These are phyloP conservation scores for Hormaphis cornu DNA, from an alignment of 1,140 invertebrate genomes.

Conservation along the genomic window DNA sequence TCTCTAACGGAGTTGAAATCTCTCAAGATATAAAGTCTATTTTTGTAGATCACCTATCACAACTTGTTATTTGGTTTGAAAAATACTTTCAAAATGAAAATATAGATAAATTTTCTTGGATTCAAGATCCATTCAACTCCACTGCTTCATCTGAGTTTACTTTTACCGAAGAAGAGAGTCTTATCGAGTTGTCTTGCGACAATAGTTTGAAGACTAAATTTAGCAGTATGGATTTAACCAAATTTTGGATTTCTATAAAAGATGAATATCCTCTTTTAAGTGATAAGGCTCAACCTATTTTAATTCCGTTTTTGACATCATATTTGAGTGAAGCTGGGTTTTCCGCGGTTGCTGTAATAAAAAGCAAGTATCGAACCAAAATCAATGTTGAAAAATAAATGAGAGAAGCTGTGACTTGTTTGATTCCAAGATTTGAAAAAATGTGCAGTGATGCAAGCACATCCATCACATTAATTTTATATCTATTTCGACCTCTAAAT, in stretches of 20 bases:
- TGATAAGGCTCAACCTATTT: conserved; percentile 24
- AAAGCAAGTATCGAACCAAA: conserved; percentile 38
- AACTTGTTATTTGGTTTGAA: neutral
- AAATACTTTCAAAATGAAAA: neutral
- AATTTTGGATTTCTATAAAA: neutral
- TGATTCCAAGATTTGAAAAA: too few relatives aligned
- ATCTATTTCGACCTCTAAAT: too few relatives aligned
- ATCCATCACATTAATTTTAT: too few relatives aligned
- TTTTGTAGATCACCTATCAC: neutral
- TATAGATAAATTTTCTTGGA: neutral
- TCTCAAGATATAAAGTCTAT: neutral
- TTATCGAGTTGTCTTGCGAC: neutral
- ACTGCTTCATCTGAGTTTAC: neutral
- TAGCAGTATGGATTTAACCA: neutral
- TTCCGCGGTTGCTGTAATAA: conserved; percentile 39
- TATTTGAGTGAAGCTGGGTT: conserved; percentile 39
- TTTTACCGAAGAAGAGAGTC: neutral
- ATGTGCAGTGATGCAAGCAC: too few relatives aligned
- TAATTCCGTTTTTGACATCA: conserved; percentile 38
- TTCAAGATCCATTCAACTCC: neutral
- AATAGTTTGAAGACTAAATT: neutral
- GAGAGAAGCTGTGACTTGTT: conserved; percentile 27
- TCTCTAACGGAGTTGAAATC: neutral
- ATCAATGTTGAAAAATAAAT: conserved; percentile 40
- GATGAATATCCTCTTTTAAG: neutral